Percentiles rank a stretch among this genome's conserved stretches.
Conservation (phyloP, 2,113 vertebrate species). For the Gallinago undulata region DNA sequence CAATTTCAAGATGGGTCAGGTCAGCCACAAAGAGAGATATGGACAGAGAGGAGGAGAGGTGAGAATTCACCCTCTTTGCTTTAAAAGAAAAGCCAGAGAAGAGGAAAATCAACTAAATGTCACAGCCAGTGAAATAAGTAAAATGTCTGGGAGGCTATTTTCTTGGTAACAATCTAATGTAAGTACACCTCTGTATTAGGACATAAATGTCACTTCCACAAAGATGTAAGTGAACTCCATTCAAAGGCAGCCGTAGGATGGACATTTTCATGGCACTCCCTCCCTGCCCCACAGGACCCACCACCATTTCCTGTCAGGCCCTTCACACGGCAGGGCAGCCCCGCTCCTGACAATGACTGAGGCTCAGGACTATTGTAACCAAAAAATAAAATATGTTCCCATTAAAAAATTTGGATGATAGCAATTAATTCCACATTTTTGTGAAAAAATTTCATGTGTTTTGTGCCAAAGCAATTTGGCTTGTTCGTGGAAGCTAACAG, state of each 20-base stretch:
- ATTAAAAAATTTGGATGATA: slow-evolving; percentile 31
- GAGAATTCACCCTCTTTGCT: background rate
- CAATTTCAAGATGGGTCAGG: background rate
- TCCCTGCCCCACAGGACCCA: background rate
- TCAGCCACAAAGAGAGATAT: background rate
- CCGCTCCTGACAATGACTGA: background rate
- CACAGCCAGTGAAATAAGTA: background rate
- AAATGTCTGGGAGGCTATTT: background rate
- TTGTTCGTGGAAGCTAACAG: background rate
- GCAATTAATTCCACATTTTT: slow-evolving; percentile 65
- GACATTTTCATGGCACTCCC: background rate
- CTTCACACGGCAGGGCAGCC: background rate
- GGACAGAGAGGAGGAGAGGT: background rate
- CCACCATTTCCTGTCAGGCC: background rate
- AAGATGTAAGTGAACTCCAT: background rate
- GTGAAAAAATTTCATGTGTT: slow-evolving; percentile 35
- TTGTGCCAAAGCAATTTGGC: slow-evolving; percentile 53
- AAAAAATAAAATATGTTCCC: slow-evolving; percentile 7
- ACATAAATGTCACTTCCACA: background rate
- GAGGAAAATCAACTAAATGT: background rate
- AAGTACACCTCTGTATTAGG: background rate
- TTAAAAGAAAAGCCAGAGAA: background rate
- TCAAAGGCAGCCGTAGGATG: background rate
- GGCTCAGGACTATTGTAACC: slow-evolving; percentile 24
- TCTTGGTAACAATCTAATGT: background rate